phyloP scores from a whole-genome alignment of 2,113 vertebrate species.

The Typhlomys cinereus region DNA sequence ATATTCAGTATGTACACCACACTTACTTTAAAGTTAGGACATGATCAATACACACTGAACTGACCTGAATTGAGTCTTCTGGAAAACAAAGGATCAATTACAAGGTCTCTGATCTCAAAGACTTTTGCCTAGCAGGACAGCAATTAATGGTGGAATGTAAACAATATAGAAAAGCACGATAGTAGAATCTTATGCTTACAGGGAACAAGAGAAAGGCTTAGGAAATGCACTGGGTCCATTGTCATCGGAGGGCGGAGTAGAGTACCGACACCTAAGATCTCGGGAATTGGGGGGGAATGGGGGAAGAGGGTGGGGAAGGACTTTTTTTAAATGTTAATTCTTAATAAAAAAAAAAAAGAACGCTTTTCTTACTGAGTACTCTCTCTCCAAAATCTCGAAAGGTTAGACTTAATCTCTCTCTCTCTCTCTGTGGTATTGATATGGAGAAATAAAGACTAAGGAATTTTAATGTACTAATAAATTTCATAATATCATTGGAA shows the following conservation, averaged over 20 bases:
- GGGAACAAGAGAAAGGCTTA: too few relatives aligned
- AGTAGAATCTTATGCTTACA: too few relatives aligned
- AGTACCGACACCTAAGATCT: too few relatives aligned
- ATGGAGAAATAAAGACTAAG: background rate
- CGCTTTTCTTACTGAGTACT: background rate
- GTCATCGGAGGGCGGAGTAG: too few relatives aligned
- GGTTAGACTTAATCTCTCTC: background rate
- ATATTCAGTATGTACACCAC: background rate
- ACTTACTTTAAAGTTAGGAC: background rate
- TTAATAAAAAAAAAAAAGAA: too few relatives aligned
- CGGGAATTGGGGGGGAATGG: too few relatives aligned
- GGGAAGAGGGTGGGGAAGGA: too few relatives aligned
- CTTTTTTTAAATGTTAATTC: too few relatives aligned
- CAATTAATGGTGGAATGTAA: background rate
- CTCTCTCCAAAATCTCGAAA: background rate
- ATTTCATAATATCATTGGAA: conserved; percentile 14
- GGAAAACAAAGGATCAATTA: background rate
- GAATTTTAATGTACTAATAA: background rate
- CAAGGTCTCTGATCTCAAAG: background rate
- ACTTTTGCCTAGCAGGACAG: background rate
- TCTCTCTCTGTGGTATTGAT: background rate
- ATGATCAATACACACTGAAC: background rate
- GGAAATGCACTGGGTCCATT: too few relatives aligned
- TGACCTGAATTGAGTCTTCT: background rate
- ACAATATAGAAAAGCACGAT: background rate